Conservation (phyloP, 2,888 invertebrate genomes). For the Clunio marinus region DNA sequence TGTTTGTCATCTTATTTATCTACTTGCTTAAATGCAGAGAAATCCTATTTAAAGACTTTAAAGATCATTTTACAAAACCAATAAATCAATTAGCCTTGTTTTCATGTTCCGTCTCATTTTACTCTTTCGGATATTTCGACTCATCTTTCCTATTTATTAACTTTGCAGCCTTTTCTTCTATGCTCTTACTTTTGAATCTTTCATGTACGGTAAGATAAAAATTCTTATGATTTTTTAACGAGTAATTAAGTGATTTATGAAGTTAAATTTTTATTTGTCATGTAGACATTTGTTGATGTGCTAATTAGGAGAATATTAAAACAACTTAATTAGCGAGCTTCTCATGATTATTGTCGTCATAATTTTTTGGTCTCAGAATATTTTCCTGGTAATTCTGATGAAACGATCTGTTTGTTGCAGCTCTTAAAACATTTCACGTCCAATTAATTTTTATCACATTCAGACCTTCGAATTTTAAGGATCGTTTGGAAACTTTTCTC, state of each 20-base stretch:
- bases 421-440: neutral
- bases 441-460: conserved; percentile 37
- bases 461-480: conserved; percentile 23
- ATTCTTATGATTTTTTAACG: conserved; percentile 27
- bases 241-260: conserved; percentile 37
- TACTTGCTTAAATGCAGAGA: too few relatives aligned
- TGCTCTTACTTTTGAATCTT: neutral
- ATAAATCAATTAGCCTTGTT: conserved; percentile 36
- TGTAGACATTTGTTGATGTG: conserved; percentile 33
- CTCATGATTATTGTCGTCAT: conserved; percentile 1
- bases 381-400: too few relatives aligned
- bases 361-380: too few relatives aligned
- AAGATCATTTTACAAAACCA: neutral
- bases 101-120: conserved; percentile 23
- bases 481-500: neutral
- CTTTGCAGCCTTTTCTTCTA: too few relatives aligned
- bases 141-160: neutral
- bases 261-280: conserved; percentile 33
- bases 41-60: conserved; percentile 10
- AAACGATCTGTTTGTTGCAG: too few relatives aligned
- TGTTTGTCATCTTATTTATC: too few relatives aligned
- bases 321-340: conserved; percentile 36
- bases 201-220: too few relatives aligned
- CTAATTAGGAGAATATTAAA: conserved; percentile 35
- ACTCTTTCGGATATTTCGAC: conserved; percentile 6